Evolutionary conservation across 2,113 vertebrate genomes (phyloP), one percentile per base, ranked within the genome.

Genomic region (Eulemur macaco): DNA sequence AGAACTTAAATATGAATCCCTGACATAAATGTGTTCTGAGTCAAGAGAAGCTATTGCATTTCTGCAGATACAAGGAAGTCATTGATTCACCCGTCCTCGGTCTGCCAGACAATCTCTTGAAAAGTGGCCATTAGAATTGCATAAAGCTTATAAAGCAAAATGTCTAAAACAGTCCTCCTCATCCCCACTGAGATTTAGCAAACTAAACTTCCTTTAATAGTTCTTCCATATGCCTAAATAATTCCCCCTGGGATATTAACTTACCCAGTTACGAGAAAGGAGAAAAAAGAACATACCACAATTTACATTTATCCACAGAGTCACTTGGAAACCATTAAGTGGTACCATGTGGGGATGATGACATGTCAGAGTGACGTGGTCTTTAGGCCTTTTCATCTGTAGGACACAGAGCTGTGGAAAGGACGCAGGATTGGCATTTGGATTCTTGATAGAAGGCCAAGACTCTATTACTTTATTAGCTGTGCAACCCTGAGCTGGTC

Each of bases 141-240:
- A 71, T 23, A 34, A 84, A 84, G 20, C 37, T 83, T 64, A 81
- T 64, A 80, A 63, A 94, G 45, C 52, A 74, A 94, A 94, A 80
- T 31, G 45, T 87, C 76, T 39, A 52, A 80, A 87, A 82, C 56
- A 37, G n/a, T 45, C 34, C 37, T 50, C n/a, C 17, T n/a, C 5
- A 52, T 9, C 8, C 29, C 81, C 20, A 39, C 45, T 23, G 89
- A 83, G 69, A 42, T 56, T 91, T 86, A 34, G 21, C 74, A 93
- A 81, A 85, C 64, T 37, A 81, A 58, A n/a, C 81, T 92, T 96
- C 81, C 42, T 47, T 87, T 89, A 96, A 86, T 91, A 37, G 34
- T 87, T 96, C 83, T 95, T 97, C 71, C 86, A 81, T 87, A 82
- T 54, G 91, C 71, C 54, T 90, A 45, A 95, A 84, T 52, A 94